A percentile compares a stretch with the other conserved stretches of the same genome.
Conservation (phyloP, 1,140 invertebrate species). For the Caerostris darwini region DNA sequence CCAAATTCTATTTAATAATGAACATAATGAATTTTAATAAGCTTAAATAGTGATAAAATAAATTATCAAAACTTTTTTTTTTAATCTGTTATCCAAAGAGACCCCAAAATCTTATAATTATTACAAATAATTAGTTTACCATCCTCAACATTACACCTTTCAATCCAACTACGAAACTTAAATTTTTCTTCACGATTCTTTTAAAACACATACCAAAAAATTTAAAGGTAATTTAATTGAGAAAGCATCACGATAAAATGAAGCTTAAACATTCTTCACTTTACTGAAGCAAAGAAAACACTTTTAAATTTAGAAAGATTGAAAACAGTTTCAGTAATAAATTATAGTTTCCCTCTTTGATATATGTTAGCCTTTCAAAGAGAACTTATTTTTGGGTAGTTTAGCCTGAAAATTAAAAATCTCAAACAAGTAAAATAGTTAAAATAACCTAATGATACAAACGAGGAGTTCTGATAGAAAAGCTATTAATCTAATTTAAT, state of each 20-base stretch:
- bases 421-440: background rate
- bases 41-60: background rate
- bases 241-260: constrained; percentile 9
- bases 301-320: background rate
- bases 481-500: constrained; percentile 13
- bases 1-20: too few species aligned
- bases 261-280: constrained; percentile 8
- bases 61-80: background rate
- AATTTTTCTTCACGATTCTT: background rate
- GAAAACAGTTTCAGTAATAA: background rate
- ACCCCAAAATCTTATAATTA: background rate
- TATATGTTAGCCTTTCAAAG: background rate
- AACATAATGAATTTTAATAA: too few species aligned
- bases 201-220: background rate
- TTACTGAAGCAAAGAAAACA: background rate
- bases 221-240: background rate
- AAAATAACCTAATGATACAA: constrained; percentile 7
- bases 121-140: constrained; percentile 5
- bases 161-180: background rate
- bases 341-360: constrained; percentile 3
- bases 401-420: background rate
- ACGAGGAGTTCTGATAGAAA: background rate
- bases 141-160: background rate
- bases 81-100: background rate
- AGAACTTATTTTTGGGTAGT: background rate